Percentiles rank a stretch among this genome's conserved stretches.
These are phyloP conservation scores for Hippolais icterina DNA, from an alignment of 2,113 vertebrate species.

Conservation along the genomic window DNA sequence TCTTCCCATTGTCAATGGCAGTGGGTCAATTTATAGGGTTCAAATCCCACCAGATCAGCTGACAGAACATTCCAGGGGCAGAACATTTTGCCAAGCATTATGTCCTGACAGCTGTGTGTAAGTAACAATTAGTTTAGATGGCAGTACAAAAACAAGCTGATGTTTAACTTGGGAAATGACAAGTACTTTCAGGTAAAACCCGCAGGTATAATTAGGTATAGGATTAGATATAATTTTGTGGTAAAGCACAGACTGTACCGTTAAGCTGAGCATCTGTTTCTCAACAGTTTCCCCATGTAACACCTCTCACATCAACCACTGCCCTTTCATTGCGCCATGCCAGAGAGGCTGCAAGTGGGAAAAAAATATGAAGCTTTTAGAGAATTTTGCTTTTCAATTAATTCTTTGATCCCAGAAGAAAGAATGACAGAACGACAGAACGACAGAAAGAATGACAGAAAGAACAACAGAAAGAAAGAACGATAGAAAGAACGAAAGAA, in stretches of 20 bases:
- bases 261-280: neutral
- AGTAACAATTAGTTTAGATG: neutral
- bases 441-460: too few relatives aligned
- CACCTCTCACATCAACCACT: neutral
- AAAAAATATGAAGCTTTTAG: neutral
- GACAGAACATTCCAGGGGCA: neutral
- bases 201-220: neutral
- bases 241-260: neutral
- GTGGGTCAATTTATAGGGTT: neutral
- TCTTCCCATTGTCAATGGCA: neutral
- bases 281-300: neutral
- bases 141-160: neutral
- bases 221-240: neutral
- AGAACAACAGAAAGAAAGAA: neutral
- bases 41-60: neutral
- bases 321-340: neutral
- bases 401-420: neutral
- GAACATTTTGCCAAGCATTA: neutral
- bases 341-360: neutral
- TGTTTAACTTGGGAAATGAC: neutral
- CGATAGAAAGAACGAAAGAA: fast-evolving
- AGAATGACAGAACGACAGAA: too few relatives aligned
- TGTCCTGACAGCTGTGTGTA: neutral
- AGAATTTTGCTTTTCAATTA: neutral
- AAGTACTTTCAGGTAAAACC: neutral